A percentile compares a stretch with the other conserved stretches of the same genome.
Conservation (phyloP, 2,113 vertebrate species). For the Mus musculus region DNA sequence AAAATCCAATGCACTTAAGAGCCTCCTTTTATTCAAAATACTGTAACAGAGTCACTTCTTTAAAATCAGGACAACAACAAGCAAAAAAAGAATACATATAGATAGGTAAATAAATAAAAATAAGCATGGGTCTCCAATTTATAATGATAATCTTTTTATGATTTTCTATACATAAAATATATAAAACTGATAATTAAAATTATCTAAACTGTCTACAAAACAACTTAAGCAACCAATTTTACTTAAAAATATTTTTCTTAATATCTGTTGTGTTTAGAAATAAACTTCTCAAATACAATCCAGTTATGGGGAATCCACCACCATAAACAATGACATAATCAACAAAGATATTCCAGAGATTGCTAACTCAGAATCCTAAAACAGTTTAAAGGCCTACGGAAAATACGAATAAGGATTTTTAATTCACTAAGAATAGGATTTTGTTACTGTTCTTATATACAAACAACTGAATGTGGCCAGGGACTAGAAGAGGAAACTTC, state of each 20-base stretch:
- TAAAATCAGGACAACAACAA: conserved; percentile 40
- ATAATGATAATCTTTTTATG: conserved; percentile 19
- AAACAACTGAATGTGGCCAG: neutral
- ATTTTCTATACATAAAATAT: conserved; percentile 31
- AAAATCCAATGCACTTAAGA: conserved; percentile 11
- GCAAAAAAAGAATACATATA: neutral
- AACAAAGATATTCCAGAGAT: conserved; percentile 55
- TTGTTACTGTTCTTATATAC: neutral
- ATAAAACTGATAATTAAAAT: conserved; percentile 46
- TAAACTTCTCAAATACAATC: conserved; percentile 48
- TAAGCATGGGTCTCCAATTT: neutral
- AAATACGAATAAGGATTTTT: conserved; percentile 43
- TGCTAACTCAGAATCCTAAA: conserved; percentile 45
- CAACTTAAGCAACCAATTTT: conserved; percentile 45
- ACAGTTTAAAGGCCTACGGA: conserved; percentile 43
- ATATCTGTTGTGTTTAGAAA: conserved; percentile 47
- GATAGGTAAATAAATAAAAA: neutral
- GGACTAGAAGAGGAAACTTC: neutral
- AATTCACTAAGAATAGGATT: neutral
- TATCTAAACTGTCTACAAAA: conserved; percentile 46
- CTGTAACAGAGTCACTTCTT: conserved; percentile 12
- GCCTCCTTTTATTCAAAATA: conserved; percentile 34
- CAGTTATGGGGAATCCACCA: neutral
- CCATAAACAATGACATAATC: conserved; percentile 53
- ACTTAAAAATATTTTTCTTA: conserved; percentile 52